Percentiles rank a stretch among this genome's conserved stretches.
Evolutionary conservation across 2,113 vertebrate species (phyloP).

Genomic region (Siphamia tubifer): DNA sequence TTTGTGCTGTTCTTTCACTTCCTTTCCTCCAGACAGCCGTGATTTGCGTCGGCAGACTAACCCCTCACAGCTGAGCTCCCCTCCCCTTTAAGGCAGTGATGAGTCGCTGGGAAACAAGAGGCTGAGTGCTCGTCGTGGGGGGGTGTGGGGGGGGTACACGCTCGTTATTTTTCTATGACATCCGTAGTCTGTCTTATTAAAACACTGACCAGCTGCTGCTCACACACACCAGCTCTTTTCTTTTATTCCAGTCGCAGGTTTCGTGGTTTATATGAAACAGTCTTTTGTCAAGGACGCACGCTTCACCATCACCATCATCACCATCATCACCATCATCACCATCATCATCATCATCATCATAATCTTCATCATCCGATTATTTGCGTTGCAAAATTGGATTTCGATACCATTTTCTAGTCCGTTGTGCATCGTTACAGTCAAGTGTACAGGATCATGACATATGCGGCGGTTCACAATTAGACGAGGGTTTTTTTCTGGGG

Average conservation of each 20-base stretch:
- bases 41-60: slow-evolving; percentile 23
- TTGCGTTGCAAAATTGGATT: not conserved
- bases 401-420: not conserved
- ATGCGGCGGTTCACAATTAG: not conserved
- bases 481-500: not conserved
- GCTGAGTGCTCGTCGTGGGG: not conserved
- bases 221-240: not conserved
- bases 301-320: not conserved
- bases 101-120: slow-evolving; percentile 24
- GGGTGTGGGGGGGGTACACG: not conserved
- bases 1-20: too few relatives aligned
- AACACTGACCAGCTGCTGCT: not conserved
- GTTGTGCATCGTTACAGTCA: not conserved
- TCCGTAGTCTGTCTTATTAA: not conserved
- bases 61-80: not conserved
- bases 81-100: slow-evolving; percentile 54
- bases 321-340: not conserved
- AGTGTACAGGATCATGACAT: not conserved
- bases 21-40: not conserved
- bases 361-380: not conserved
- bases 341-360: too few relatives aligned
- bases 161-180: not conserved
- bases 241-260: not conserved
- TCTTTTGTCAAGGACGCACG: slow-evolving; percentile 43
- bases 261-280: not conserved